phyloP scores from a whole-genome alignment of 2,113 vertebrate genomes.

The Hemicordylus capensis region DNA sequence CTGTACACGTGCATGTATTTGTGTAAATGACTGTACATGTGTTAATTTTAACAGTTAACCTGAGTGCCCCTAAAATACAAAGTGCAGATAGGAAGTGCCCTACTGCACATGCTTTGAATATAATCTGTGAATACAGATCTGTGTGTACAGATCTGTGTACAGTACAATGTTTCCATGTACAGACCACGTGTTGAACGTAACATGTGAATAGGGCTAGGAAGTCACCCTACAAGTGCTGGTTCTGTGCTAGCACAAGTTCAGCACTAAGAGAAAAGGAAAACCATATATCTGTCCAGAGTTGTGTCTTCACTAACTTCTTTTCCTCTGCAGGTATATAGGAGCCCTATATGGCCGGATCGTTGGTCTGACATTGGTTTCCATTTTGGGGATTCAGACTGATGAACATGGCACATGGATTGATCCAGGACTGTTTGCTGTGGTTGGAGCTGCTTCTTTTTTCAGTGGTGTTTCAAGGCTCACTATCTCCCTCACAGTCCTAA shows the following conservation, averaged over 20 bases:
- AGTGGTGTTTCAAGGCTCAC: constrained; percentile 57
- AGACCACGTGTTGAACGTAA: too few relatives aligned
- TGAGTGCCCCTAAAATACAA: too few relatives aligned
- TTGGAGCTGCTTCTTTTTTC: constrained; percentile 59
- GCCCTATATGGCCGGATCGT: constrained; percentile 58
- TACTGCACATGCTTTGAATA: too few relatives aligned
- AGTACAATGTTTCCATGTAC: too few relatives aligned
- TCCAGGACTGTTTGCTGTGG: constrained; percentile 58
- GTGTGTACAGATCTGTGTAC: too few relatives aligned
- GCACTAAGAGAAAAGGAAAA: neutral
- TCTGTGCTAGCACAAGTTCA: neutral
- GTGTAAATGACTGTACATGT: too few relatives aligned
- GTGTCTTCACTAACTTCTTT: neutral
- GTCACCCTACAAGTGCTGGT: neutral
- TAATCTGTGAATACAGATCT: too few relatives aligned
- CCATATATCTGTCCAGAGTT: neutral
- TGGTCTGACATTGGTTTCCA: constrained; percentile 53
- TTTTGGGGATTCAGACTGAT: constrained; percentile 47
- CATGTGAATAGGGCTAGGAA: neutral
- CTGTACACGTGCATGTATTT: too few relatives aligned
- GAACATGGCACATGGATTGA: constrained; percentile 52
- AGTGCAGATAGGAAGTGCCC: too few relatives aligned
- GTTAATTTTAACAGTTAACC: too few relatives aligned
- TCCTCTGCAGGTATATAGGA: constrained; percentile 47
- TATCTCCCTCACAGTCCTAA: constrained; percentile 58